Conservation (phyloP, 2,113 vertebrate species). For the Hippocampus abdominalis region DNA sequence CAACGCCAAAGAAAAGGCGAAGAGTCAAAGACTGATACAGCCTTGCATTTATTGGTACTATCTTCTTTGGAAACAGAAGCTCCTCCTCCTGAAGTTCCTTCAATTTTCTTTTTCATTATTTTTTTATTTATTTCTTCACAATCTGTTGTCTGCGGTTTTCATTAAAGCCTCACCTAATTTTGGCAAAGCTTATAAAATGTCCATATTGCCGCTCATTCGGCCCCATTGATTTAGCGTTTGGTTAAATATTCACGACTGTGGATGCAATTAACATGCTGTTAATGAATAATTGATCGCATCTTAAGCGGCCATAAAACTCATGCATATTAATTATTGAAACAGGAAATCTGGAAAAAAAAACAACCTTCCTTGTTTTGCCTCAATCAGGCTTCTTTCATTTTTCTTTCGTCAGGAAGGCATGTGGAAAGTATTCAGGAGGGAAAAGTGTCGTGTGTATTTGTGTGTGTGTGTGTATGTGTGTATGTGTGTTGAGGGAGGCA, state of each 20-base stretch:
- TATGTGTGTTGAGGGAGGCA: slow-evolving; percentile 1
- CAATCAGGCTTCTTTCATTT: slow-evolving; percentile 64
- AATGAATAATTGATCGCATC: slow-evolving; percentile 99
- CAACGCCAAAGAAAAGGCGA: slow-evolving; percentile 69
- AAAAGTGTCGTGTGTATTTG: slow-evolving; percentile 18
- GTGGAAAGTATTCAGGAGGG: slow-evolving; percentile 40
- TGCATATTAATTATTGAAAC: slow-evolving; percentile 98
- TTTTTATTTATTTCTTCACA: slow-evolving; percentile 37
- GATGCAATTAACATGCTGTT: slow-evolving; percentile 98
- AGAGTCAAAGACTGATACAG: slow-evolving; percentile 31
- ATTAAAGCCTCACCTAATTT: slow-evolving; percentile 63
- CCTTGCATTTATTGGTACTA: slow-evolving; percentile 40
- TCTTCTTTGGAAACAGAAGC: slow-evolving; percentile 29
- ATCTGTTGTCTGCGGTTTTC: slow-evolving; percentile 48
- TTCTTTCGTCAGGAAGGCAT: slow-evolving; percentile 47
- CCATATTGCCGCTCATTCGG: slow-evolving; percentile 77
- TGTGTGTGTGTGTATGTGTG: slow-evolving; percentile 19
- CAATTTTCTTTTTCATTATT: slow-evolving; percentile 8
- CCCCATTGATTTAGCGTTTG: slow-evolving; percentile 86
- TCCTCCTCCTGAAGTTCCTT: slow-evolving; percentile 11
- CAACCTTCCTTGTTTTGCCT: slow-evolving; percentile 68
- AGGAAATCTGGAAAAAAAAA: slow-evolving; percentile 76
- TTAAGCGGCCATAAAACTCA: slow-evolving; percentile 94
- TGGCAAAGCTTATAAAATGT: slow-evolving; percentile 78
- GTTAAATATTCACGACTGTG: slow-evolving; percentile 96